phyloP scores from a whole-genome alignment of 2,113 vertebrate genomes.

The Sinocyclocheilus rhinocerous region DNA sequence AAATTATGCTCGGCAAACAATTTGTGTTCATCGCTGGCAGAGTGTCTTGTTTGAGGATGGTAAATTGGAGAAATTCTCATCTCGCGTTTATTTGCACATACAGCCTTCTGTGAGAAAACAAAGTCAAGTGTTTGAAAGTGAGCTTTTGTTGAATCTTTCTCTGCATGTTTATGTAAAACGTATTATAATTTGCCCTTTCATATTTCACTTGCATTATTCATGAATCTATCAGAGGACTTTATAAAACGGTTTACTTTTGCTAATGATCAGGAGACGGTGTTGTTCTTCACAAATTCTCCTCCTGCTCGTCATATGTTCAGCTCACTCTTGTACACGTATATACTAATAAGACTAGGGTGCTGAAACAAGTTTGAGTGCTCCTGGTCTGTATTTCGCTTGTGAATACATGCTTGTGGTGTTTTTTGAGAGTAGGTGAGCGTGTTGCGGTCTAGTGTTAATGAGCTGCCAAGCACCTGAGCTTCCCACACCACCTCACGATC shows the following conservation, averaged over 20 bases:
- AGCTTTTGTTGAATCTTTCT: constrained; percentile 35
- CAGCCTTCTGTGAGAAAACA: constrained; percentile 19
- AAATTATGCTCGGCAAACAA: constrained; percentile 32
- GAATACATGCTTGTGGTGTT: neutral
- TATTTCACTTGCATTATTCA: constrained; percentile 48
- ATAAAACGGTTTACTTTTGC: constrained; percentile 38
- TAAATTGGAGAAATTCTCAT: constrained; percentile 38
- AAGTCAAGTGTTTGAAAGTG: constrained; percentile 14
- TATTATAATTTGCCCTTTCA: constrained; percentile 44
- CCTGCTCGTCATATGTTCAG: neutral
- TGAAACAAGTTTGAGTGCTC: neutral
- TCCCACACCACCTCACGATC: neutral
- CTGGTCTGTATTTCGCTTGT: neutral
- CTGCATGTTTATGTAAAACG: constrained; percentile 16
- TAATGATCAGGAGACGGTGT: constrained; percentile 25
- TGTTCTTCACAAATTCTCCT: constrained; percentile 21
- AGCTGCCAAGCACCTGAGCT: constrained; percentile 16
- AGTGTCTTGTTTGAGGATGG: constrained; percentile 32
- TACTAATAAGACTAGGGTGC: neutral
- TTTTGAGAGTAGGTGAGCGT: neutral
- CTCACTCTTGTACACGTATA: neutral
- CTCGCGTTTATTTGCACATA: constrained; percentile 28
- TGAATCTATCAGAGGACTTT: constrained; percentile 13
- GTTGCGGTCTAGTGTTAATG: constrained; percentile 8
- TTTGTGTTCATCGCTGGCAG: constrained; percentile 10